A percentile compares a stretch with the other conserved stretches of the same genome.
These are phyloP conservation scores for Cecropterus lyciades DNA, from an alignment of 1,140 invertebrate genomes.

Conservation along the genomic window DNA sequence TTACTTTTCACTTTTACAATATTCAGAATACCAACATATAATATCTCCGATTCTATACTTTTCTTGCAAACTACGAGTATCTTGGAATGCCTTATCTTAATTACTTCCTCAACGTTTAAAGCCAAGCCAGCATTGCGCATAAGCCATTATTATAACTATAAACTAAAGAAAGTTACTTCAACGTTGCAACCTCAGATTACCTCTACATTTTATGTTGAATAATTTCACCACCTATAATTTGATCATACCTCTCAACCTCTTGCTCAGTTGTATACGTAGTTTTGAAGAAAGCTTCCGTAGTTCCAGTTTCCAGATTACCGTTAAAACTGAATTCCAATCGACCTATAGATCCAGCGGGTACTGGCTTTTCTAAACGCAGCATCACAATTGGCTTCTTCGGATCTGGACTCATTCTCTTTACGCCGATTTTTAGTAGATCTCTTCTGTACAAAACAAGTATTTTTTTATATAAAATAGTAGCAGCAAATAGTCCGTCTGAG, in stretches of 20 bases:
- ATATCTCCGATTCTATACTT: no score
- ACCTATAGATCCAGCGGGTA: slow-evolving; percentile 81
- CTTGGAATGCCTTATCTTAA: no score
- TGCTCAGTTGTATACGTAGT: slow-evolving; percentile 84
- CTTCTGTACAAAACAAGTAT: slow-evolving; percentile 40
- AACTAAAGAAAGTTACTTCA: not conserved
- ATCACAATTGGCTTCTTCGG: slow-evolving; percentile 84
- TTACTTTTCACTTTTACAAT: no score
- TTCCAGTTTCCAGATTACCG: slow-evolving; percentile 85
- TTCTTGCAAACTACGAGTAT: no score
- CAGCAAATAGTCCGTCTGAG: no score
- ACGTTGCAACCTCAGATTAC: not conserved
- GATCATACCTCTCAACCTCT: slow-evolving; percentile 77
- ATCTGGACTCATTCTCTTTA: slow-evolving; percentile 60
- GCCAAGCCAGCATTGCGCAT: no score
- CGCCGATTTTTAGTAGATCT: slow-evolving; percentile 47
- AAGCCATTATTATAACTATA: no score
- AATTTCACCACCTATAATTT: not conserved
- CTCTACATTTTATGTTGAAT: not conserved
- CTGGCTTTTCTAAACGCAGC: slow-evolving; percentile 83
- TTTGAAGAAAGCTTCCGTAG: slow-evolving; percentile 86
- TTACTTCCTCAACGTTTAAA: no score
- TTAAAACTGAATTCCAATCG: slow-evolving; percentile 85
- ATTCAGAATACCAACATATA: no score
- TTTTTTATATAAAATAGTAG: no score